Base-by-base conservation (phyloP, 2,797 vertebrate genomes). In the Siniperca undulata region DNA sequence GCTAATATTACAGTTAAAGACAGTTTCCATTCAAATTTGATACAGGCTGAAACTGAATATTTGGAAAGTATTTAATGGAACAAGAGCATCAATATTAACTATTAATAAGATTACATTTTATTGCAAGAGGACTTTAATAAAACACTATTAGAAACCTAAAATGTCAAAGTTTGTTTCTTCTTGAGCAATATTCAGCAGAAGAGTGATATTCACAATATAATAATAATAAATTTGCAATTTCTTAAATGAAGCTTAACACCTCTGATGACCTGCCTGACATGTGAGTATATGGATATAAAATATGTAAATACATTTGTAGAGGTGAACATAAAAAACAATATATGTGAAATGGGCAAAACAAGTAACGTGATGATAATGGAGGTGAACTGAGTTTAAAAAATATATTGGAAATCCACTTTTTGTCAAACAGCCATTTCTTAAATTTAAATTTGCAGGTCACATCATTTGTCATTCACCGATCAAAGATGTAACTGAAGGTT, bases 401-500 rank as follows among this genome's bases (percentile, higher is more conserved):
- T 3, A 1, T 22, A 7, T 64, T 61, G 27, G 12, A 55, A 64
- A 61, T 46, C 7, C 17, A 38, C 2, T 30, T 60, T 70, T 20
- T 22, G 6, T 13, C 5, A 52, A 50, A 7, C 17, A 42, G 20
- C 17, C 1, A 6, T 46, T n/a, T 4, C 48, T 67, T 62, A 11
- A 38, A 38, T 56, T 24, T 22, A 24, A 24, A 74, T 53, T 42
- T 46, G 60, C 65, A 19, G 22, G 12, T n/a, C 8, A 5, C 8
- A 22, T 20, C 7, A 71, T 85, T 89, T 86, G 87, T 79, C 62
- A 79, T 85, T 94, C 74, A 81, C 53, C 10, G 10, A 84, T 80
- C 70, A 80, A 74, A 87, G 70, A 83, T 80, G 83, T 83, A 84
- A 78, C 60, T 83, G 70, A 89, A 86, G 82, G 86, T 87, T 90